Evolutionary conservation across 2,113 vertebrate genomes (phyloP).

Genomic region (Entelurus aequoreus): DNA sequence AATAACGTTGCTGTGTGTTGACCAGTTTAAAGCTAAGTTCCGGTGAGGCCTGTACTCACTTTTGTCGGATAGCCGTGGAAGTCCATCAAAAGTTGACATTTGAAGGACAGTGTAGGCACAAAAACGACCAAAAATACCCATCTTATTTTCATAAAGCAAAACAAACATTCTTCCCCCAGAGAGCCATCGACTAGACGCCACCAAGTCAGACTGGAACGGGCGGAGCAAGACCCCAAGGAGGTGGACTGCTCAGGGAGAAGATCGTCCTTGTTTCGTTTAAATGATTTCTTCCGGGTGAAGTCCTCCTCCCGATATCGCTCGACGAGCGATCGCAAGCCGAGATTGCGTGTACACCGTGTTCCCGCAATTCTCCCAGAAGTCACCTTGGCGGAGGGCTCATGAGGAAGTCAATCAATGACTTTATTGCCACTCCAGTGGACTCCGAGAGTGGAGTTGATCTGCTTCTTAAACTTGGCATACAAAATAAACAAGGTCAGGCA

Average conservation of each 20-base stretch:
- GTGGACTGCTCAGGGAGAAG: constrained; percentile 49
- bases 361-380: constrained; percentile 43
- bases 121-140: background rate
- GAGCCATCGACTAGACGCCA: constrained; percentile 25
- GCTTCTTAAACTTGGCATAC: background rate
- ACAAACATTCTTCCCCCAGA: constrained; percentile 43
- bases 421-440: constrained; percentile 55
- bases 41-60: no score
- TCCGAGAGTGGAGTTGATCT: constrained; percentile 1
- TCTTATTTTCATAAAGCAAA: constrained; percentile 28
- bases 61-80: no score
- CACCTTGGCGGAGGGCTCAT: constrained; percentile 54
- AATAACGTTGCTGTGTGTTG: no score
- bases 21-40: no score
- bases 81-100: background rate
- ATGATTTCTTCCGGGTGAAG: constrained; percentile 70
- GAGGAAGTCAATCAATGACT: constrained; percentile 45
- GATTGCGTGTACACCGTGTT: constrained; percentile 28
- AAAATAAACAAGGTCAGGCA: background rate
- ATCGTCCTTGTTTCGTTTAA: constrained; percentile 62
- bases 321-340: constrained; percentile 35
- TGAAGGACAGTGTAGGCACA: background rate
- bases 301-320: constrained; percentile 54
- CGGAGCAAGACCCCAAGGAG: constrained; percentile 15
- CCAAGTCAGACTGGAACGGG: constrained; percentile 8